Percentiles rank a stretch among this genome's conserved stretches.
These are phyloP conservation scores for Ceratothoa steindachneri DNA, from an alignment of 2,888 invertebrate genomes.

Conservation along the genomic window DNA sequence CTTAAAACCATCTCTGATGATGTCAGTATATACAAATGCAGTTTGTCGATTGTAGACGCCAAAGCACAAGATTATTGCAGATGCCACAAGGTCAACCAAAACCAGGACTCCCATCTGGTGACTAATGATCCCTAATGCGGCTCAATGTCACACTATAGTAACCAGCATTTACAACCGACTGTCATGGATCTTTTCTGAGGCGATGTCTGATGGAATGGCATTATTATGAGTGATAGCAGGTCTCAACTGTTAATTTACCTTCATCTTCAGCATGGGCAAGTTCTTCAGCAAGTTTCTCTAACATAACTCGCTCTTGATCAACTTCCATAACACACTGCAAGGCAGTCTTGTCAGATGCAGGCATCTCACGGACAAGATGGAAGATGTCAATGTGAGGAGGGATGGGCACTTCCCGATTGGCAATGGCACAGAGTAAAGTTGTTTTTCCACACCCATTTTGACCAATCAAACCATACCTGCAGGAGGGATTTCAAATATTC, in stretches of 20 bases:
- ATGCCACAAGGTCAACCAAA: too few relatives aligned
- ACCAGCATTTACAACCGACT: too few relatives aligned
- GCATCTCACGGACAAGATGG: slow-evolving; percentile 93
- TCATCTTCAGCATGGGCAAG: slow-evolving; percentile 73
- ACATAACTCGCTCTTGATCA: slow-evolving; percentile 81
- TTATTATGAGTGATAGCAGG: too few relatives aligned
- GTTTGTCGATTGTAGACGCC: too few relatives aligned
- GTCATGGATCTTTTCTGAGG: too few relatives aligned
- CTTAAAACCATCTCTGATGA: too few relatives aligned
- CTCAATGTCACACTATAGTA: too few relatives aligned
- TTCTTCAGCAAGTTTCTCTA: slow-evolving; percentile 88
- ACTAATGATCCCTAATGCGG: background rate
- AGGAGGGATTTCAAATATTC: too few relatives aligned
- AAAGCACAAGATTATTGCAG: too few relatives aligned
- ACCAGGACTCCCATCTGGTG: background rate
- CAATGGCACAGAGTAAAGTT: slow-evolving; percentile 82
- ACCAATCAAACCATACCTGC: slow-evolving; percentile 89
- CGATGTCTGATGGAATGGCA: too few relatives aligned
- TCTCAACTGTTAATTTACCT: slow-evolving; percentile 12
- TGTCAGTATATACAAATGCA: too few relatives aligned
- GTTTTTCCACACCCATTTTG: slow-evolving; percentile 98
- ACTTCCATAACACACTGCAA: slow-evolving; percentile 97
- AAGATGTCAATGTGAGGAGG: slow-evolving; percentile 97
- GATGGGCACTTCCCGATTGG: slow-evolving; percentile 88
- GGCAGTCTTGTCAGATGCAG: slow-evolving; percentile 94